phyloP scores from a whole-genome alignment of 2,888 invertebrate species.

The Callosobruchus maculatus region DNA sequence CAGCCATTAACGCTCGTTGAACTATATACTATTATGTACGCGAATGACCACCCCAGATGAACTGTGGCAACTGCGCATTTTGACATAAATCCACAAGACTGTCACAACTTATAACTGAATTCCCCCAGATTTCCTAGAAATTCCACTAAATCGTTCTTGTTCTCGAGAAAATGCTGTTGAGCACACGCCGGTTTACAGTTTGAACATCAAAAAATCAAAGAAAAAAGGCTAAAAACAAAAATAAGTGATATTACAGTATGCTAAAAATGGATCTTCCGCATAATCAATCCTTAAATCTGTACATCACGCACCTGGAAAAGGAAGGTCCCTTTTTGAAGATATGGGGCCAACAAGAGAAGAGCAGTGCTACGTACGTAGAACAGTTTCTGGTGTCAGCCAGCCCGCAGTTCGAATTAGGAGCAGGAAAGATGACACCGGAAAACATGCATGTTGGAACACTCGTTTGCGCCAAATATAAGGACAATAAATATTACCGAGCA shows the following conservation, averaged over 20 bases:
- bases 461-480: conserved; percentile 63
- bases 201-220: background rate
- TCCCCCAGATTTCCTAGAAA: background rate
- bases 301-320: conserved; percentile 65
- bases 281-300: conserved; percentile 25
- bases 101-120: background rate
- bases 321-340: conserved; percentile 67
- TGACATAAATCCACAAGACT: background rate
- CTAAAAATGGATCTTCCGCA: background rate
- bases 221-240: background rate
- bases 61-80: background rate
- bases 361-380: conserved; percentile 56
- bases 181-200: background rate
- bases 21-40: no score
- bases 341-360: conserved; percentile 66
- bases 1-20: no score
- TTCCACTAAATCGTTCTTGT: background rate
- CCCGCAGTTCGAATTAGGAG: conserved; percentile 51
- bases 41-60: no score
- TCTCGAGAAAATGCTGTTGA: background rate
- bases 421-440: conserved; percentile 36
- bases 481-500: conserved; percentile 63
- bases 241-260: background rate
- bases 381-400: conserved; percentile 50
- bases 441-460: conserved; percentile 52